Evolutionary conservation across 2,888 invertebrate genomes (phyloP).

Genomic region (Oligia strigilis): DNA sequence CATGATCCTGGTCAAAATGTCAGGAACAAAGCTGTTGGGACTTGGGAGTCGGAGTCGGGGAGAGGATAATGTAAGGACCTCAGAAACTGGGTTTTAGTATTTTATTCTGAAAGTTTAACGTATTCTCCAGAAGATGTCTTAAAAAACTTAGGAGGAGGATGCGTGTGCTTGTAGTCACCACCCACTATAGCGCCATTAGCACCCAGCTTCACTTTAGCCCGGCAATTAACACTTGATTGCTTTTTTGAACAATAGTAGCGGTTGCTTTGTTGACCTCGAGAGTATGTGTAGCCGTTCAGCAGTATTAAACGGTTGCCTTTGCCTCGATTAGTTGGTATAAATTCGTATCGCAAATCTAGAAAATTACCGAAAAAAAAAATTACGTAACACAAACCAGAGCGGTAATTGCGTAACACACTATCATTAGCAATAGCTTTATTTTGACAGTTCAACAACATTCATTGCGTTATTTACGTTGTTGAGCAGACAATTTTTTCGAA

Average conservation of each 20-base stretch:
- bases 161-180: slow-evolving; percentile 12
- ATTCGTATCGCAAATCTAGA: slow-evolving; percentile 45
- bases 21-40: too few relatives aligned
- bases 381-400: not conserved
- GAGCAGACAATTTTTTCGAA: too few relatives aligned
- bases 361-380: not conserved
- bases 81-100: too few relatives aligned
- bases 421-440: too few relatives aligned
- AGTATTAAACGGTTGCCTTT: slow-evolving; percentile 59
- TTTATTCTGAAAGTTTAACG: slow-evolving; percentile 3
- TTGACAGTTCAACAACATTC: too few relatives aligned
- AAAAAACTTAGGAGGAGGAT: slow-evolving; percentile 15
- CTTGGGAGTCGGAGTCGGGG: too few relatives aligned
- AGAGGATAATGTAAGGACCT: too few relatives aligned
- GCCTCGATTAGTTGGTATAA: slow-evolving; percentile 48
- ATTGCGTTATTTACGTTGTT: too few relatives aligned
- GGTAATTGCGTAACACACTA: too few relatives aligned
- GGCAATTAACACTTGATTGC: slow-evolving; percentile 38
- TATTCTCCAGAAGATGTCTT: slow-evolving; percentile 15
- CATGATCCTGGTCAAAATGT: not conserved
- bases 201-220: slow-evolving; percentile 50
- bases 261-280: slow-evolving; percentile 40
- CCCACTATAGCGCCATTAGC: slow-evolving; percentile 1
- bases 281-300: slow-evolving; percentile 62
- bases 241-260: slow-evolving; percentile 63